These are phyloP conservation scores for Sciurus carolinensis DNA, from an alignment of 2,797 vertebrate genomes.

Conservation along the genomic window DNA sequence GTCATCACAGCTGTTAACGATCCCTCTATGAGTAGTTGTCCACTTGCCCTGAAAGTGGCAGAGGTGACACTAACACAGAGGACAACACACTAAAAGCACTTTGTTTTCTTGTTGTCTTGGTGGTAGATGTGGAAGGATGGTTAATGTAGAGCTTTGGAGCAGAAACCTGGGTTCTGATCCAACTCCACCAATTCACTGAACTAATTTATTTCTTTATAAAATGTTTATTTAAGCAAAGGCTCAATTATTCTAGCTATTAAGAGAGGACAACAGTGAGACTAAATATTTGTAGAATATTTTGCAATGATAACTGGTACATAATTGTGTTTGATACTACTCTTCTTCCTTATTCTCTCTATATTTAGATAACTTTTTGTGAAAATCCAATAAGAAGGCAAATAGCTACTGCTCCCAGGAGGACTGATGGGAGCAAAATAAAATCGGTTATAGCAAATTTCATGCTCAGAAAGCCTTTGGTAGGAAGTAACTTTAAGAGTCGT, in stretches of 20 bases:
- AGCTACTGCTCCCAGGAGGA: not conserved
- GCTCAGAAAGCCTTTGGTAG: not conserved
- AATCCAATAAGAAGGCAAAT: not conserved
- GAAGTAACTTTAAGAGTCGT: not conserved
- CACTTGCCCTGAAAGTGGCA: not conserved
- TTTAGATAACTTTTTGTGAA: slow-evolving; percentile 29
- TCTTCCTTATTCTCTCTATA: slow-evolving; percentile 11
- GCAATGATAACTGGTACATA: not conserved
- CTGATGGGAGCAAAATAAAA: not conserved
- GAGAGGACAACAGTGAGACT: slow-evolving; percentile 3
- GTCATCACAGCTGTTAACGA: not conserved
- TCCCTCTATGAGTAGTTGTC: not conserved
- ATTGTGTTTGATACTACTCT: not conserved
- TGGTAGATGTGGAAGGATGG: not conserved
- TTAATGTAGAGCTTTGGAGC: not conserved
- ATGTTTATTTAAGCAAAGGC: slow-evolving; percentile 52
- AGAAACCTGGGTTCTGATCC: slow-evolving; percentile 30
- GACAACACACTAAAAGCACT: not conserved
- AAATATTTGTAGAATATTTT: slow-evolving; percentile 28
- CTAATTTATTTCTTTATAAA: slow-evolving; percentile 52
- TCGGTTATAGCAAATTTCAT: not conserved
- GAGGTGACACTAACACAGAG: not conserved
- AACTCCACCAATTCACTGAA: not conserved
- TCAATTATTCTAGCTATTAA: slow-evolving; percentile 51
- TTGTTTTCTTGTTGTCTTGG: not conserved